Evolutionary conservation across 2,113 vertebrate species (phyloP), one percentile per base, ranked within the genome.

Genomic region (Xiphophorus maculatus): DNA sequence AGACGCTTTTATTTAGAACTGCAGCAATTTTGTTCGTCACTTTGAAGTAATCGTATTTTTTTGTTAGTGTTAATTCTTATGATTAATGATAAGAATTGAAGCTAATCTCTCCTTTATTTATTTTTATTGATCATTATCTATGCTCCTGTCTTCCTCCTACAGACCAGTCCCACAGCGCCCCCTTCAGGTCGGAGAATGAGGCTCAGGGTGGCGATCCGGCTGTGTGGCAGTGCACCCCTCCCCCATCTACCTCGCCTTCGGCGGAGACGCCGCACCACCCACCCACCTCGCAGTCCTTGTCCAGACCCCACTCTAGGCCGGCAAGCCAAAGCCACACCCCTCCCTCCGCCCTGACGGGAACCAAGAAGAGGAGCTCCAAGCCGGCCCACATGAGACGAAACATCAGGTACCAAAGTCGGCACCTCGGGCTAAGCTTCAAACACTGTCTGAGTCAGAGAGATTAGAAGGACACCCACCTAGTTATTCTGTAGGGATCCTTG

Each of bases 371-470:
- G 91, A 93, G 94, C 94, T 92, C 93, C 91, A 99, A 98, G 90
- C 95, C 97, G 8, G 92, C 94, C 76, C 96, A 98, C 90, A 95
- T 98, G 96, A 96, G 97, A 88, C 96, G 97, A 81, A 99, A 99
- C 92, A 99, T 98, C 93, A 94, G 97, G 97, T 98, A 84, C 85
- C 28, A 22, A 58, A n/a, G 14, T n/a, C n/a, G 0, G 0, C 0
- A 5, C 51, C 15, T 35, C 11, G 22, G 6, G 29, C 25, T 11
- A 0, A 63, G 29, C 22, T 65, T 9, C 7, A 5, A 74, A 35
- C 48, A 1, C 19, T 12, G 10, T 28, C 54, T 60, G 14, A 13
- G 22, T 40, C 12, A 6, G 22, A 29, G n/a, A 32, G 27, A 35
- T 74, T n/a, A 35, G 30, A 37, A 22, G 1, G 7, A 77, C 15